Percentiles rank a stretch among this genome's conserved stretches.
phyloP scores from a whole-genome alignment of 2,888 invertebrate genomes.

The Neoaliturus tenellus region DNA sequence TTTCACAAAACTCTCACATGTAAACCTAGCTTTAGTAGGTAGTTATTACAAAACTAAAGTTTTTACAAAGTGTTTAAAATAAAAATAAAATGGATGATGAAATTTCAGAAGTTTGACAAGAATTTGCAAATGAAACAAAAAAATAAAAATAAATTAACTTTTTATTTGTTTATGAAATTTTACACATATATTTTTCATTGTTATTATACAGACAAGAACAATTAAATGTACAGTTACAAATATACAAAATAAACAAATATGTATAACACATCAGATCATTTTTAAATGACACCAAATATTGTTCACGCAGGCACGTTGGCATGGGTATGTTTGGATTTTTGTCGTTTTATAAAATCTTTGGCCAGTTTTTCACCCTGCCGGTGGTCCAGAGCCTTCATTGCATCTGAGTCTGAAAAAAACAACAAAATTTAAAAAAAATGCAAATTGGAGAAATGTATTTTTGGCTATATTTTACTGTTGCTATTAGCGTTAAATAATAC shows the following conservation, averaged over 20 bases:
- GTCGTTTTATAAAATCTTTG: conserved; percentile 90
- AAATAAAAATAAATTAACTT: conserved; percentile 14
- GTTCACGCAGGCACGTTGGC: not conserved
- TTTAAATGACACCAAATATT: not conserved
- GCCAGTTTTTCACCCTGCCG: conserved; percentile 93
- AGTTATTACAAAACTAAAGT: too few species aligned
- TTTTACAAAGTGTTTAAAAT: too few species aligned
- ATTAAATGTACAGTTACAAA: conserved; percentile 19
- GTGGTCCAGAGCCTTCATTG: conserved; percentile 86
- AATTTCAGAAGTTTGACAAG: too few species aligned
- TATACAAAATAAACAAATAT: conserved; percentile 25
- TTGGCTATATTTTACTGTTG: too few species aligned
- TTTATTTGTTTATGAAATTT: not conserved
- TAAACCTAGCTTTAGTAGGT: too few species aligned
- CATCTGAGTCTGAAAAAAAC: conserved; percentile 77
- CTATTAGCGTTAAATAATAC: too few species aligned
- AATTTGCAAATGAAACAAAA: not conserved
- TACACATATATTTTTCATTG: not conserved
- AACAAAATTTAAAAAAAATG: conserved; percentile 40
- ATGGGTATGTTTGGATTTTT: conserved; percentile 76
- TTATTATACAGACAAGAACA: conserved; percentile 5
- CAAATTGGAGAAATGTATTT: too few species aligned
- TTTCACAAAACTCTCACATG: too few species aligned
- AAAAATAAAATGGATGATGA: too few species aligned
- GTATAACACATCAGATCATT: not conserved